phyloP scores from a whole-genome alignment of 1,140 invertebrate species.

The Acromyrmex charruanus region DNA sequence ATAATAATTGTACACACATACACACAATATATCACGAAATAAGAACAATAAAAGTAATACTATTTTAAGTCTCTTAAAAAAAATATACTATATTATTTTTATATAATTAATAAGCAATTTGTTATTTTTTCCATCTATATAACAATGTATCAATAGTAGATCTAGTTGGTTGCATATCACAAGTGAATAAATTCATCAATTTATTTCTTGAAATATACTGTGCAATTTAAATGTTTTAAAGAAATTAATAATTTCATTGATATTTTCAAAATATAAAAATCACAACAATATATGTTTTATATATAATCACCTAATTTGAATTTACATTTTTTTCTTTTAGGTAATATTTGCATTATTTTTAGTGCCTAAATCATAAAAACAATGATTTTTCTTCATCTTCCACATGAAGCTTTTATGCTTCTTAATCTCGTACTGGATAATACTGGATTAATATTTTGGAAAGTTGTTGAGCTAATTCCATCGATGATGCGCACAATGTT shows the following conservation, averaged over 20 bases:
- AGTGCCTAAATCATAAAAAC: not conserved
- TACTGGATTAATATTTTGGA: conserved; percentile 89
- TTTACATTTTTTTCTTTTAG: conserved; percentile 23
- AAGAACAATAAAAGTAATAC: not conserved
- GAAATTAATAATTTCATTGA: not conserved
- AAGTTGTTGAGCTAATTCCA: conserved; percentile 91
- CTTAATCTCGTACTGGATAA: conserved; percentile 89
- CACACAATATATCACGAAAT: conserved; percentile 4
- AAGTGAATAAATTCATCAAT: conserved; percentile 40
- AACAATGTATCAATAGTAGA: not conserved
- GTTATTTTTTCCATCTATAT: not conserved
- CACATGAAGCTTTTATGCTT: conserved; percentile 19
- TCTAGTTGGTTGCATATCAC: conserved; percentile 14
- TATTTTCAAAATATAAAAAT: not conserved
- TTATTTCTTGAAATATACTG: conserved; percentile 7
- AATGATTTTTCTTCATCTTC: not conserved
- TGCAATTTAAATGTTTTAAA: conserved; percentile 36
- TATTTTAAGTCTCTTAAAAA: conserved; percentile 7
- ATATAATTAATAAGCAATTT: not conserved
- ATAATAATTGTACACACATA: not conserved
- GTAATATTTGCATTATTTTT: not conserved
- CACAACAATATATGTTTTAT: not conserved
- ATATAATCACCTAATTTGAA: not conserved
- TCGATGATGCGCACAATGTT: conserved; percentile 92
- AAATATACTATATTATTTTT: conserved; percentile 15